Evolutionary conservation across 1,140 invertebrate genomes (phyloP).

Genomic region (Euura saliciscinereae): DNA sequence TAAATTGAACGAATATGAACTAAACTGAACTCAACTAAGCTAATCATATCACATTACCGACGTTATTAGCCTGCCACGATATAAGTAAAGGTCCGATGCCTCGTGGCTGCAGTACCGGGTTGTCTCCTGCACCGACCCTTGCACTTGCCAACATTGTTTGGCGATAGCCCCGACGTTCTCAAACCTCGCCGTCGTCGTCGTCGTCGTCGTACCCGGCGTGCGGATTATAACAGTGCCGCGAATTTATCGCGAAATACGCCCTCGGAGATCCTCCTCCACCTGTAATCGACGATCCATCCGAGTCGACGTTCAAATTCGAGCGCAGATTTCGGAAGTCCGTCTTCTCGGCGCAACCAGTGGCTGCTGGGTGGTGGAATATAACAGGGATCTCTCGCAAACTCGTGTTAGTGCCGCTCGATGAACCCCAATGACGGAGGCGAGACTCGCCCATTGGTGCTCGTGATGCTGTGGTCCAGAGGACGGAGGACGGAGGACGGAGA

Average conservation of each 20-base stretch:
- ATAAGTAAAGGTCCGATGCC: constrained; percentile 58
- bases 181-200: too few relatives aligned
- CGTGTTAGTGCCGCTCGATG: background rate
- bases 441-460: background rate
- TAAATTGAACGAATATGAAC: constrained; percentile 61
- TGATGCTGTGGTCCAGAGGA: background rate
- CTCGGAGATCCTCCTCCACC: too few relatives aligned
- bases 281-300: too few relatives aligned
- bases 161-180: too few relatives aligned
- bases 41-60: constrained; percentile 62
- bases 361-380: too few relatives aligned
- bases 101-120: constrained; percentile 53
- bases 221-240: background rate
- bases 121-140: constrained; percentile 56
- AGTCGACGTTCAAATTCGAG: too few relatives aligned
- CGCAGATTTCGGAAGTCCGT: too few relatives aligned
- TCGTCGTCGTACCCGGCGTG: background rate
- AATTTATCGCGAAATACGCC: background rate
- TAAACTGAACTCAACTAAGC: constrained; percentile 62
- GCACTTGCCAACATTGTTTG: constrained; percentile 17
- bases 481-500: background rate
- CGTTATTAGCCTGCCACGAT: constrained; percentile 59
- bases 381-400: background rate
- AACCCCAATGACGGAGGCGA: background rate
- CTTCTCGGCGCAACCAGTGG: too few relatives aligned